These are phyloP conservation scores for Hemiscyllium ocellatum DNA, from an alignment of 2,113 vertebrate species.

Conservation along the genomic window DNA sequence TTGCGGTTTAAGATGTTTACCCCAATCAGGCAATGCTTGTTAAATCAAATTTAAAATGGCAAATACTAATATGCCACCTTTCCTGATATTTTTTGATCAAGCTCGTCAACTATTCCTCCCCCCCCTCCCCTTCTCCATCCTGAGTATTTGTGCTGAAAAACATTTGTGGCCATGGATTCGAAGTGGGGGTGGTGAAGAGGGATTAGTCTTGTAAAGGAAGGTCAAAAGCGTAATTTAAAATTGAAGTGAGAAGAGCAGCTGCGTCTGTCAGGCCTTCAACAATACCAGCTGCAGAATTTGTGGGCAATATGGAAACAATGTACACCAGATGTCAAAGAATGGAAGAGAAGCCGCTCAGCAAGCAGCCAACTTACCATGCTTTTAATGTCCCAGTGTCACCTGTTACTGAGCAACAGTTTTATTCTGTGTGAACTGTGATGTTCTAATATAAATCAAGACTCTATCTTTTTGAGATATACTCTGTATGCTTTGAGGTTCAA, in stretches of 20 bases:
- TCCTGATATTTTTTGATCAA: slow-evolving; percentile 55
- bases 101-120: not conserved
- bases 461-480: not conserved
- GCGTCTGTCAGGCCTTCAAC: slow-evolving; percentile 54
- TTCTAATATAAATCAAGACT: slow-evolving; percentile 18
- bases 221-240: slow-evolving; percentile 65
- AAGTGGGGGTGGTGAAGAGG: slow-evolving; percentile 47
- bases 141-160: slow-evolving; percentile 56
- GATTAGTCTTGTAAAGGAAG: slow-evolving; percentile 58
- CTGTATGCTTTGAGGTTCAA: not conserved
- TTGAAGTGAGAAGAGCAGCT: slow-evolving; percentile 58
- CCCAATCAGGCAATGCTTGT: not conserved
- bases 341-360: slow-evolving; percentile 28
- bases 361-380: slow-evolving; percentile 15
- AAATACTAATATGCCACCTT: slow-evolving; percentile 48
- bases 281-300: slow-evolving; percentile 58
- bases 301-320: slow-evolving; percentile 60
- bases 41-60: slow-evolving; percentile 7
- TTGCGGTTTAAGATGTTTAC: not conserved
- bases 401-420: slow-evolving; percentile 10
- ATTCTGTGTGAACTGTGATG: not conserved
- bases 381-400: slow-evolving; percentile 34
- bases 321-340: slow-evolving; percentile 58
- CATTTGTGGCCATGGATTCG: slow-evolving; percentile 55
- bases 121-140: slow-evolving; percentile 39